Evolutionary conservation across 2,888 invertebrate genomes (phyloP).

Genomic region (Ochropleura leucogaster): DNA sequence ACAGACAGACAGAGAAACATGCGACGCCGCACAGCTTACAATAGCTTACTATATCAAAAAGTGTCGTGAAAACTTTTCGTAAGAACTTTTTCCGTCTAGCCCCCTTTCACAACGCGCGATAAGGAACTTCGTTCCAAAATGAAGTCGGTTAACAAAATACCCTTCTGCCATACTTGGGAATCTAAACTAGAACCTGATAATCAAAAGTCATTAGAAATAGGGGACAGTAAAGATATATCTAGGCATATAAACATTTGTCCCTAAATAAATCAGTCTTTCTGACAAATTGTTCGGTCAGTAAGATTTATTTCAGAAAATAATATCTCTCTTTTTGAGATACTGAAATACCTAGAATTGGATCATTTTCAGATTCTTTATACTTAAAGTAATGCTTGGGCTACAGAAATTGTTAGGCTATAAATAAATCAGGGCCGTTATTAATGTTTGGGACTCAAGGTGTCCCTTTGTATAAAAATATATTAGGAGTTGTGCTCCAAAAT

Average conservation of each 20-base stretch:
- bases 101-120: too few species aligned
- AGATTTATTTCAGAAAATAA: slow-evolving; percentile 15
- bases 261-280: slow-evolving; percentile 4
- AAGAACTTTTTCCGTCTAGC: too few species aligned
- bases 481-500: background rate
- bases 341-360: slow-evolving; percentile 8
- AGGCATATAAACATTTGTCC: background rate
- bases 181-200: background rate
- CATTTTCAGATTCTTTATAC: slow-evolving; percentile 61
- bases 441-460: slow-evolving; percentile 66
- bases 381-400: slow-evolving; percentile 65
- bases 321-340: slow-evolving; percentile 14
- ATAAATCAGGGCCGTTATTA: slow-evolving; percentile 76
- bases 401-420: slow-evolving; percentile 68
- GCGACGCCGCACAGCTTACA: too few species aligned
- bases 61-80: too few species aligned
- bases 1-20: too few species aligned
- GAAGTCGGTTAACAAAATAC: too few species aligned
- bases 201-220: background rate
- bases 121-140: too few species aligned
- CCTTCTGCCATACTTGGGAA: background rate
- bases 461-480: slow-evolving; percentile 40
- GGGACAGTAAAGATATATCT: background rate
- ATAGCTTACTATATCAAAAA: too few species aligned
- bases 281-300: slow-evolving; percentile 3